A percentile compares a stretch with the other conserved stretches of the same genome.
These are phyloP conservation scores for Cepaea nemoralis DNA, from an alignment of 1,140 invertebrate genomes.

Conservation along the genomic window DNA sequence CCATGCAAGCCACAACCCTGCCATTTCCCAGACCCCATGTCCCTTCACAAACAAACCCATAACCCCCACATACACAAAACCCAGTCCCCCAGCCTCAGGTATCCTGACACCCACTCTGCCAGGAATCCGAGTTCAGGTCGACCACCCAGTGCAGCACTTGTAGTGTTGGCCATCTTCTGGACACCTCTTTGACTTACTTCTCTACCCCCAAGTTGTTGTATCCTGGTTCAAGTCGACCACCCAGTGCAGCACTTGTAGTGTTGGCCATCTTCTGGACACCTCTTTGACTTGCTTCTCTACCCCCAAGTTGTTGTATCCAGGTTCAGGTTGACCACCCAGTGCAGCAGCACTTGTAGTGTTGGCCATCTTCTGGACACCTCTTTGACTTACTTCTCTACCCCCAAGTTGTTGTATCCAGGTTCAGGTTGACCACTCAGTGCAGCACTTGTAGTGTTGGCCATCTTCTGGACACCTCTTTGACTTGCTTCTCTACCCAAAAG, in stretches of 20 bases:
- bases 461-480: too few relatives aligned
- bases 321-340: not conserved
- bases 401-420: slow-evolving; percentile 24
- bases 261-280: not conserved
- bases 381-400: too few relatives aligned
- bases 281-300: too few relatives aligned
- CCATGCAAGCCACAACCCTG: too few relatives aligned
- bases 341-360: slow-evolving; percentile 34
- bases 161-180: slow-evolving; percentile 17
- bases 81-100: not conserved
- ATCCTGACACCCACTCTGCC: slow-evolving; percentile 21
- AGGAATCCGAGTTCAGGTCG: not conserved
- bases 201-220: too few relatives aligned
- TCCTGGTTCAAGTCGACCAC: not conserved
- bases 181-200: too few relatives aligned
- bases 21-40: not conserved
- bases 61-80: not conserved
- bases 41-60: not conserved
- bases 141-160: slow-evolving; percentile 24
- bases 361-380: not conserved
- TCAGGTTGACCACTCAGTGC: not conserved
- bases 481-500: too few relatives aligned
- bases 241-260: slow-evolving; percentile 31
- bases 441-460: too few relatives aligned
- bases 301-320: too few relatives aligned